Conservation (phyloP, 1,140 invertebrate genomes). For the Hesperophylax magnus region DNA sequence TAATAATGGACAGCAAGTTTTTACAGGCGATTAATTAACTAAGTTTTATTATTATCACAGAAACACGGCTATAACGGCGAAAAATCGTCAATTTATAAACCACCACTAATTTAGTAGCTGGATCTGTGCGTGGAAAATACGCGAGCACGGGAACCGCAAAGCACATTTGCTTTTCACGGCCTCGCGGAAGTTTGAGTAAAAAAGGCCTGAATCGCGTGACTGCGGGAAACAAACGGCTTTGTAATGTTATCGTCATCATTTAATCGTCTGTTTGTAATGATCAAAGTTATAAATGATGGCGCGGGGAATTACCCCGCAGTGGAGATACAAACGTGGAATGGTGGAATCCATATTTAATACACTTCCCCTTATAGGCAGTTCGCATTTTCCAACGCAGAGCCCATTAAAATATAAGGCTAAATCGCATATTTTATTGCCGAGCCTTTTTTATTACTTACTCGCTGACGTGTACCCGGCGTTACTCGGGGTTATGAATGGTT, state of each 20-base stretch:
- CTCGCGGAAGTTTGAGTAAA: neutral
- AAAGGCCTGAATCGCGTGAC: neutral
- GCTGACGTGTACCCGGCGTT: too few relatives aligned
- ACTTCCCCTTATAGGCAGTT: neutral
- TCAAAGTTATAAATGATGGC: conserved; percentile 33
- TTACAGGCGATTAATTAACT: too few relatives aligned
- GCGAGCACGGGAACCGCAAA: neutral
- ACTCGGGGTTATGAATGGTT: too few relatives aligned
- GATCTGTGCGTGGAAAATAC: neutral
- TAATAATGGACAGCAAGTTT: too few relatives aligned
- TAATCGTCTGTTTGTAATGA: conserved; percentile 31
- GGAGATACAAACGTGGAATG: conserved; percentile 11
- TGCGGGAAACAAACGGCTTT: neutral
- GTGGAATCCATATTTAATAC: conserved; percentile 10
- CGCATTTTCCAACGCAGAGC: neutral
- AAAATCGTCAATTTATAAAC: too few relatives aligned
- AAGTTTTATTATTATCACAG: too few relatives aligned
- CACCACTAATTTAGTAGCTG: neutral
- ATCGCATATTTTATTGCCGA: too few relatives aligned
- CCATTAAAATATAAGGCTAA: neutral
- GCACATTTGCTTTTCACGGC: neutral
- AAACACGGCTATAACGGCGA: too few relatives aligned
- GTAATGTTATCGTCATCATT: neutral
- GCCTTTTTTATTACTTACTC: too few relatives aligned
- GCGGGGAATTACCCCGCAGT: neutral